These are phyloP conservation scores for Polymixis lichenea DNA, from an alignment of 2,888 invertebrate genomes.

Conservation along the genomic window DNA sequence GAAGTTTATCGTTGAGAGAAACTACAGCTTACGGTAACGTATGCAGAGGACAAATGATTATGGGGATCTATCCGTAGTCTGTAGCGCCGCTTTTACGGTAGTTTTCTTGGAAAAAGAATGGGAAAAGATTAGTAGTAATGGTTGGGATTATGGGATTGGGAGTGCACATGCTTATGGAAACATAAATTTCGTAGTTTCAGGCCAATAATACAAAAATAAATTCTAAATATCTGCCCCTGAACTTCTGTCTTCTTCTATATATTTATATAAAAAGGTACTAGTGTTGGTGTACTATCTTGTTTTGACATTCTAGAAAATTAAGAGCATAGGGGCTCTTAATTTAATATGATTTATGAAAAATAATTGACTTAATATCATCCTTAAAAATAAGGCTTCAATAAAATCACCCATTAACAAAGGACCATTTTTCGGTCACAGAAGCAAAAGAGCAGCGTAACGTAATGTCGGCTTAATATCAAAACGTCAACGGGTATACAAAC, in stretches of 20 bases:
- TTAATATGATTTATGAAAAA: background rate
- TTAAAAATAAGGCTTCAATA: background rate
- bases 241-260: background rate
- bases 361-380: too few relatives aligned
- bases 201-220: background rate
- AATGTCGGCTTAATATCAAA: conserved; percentile 61
- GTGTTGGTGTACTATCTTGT: background rate
- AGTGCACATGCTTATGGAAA: conserved; percentile 18
- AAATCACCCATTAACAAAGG: background rate
- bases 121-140: conserved; percentile 41
- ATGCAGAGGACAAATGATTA: conserved; percentile 60
- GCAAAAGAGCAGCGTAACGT: conserved; percentile 39
- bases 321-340: background rate
- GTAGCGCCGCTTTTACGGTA: conserved; percentile 25
- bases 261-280: too few relatives aligned
- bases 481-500: conserved; percentile 48
- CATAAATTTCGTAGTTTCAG: conserved; percentile 7
- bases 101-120: conserved; percentile 52
- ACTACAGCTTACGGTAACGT: conserved; percentile 59
- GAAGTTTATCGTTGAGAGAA: conserved; percentile 59
- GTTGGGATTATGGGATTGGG: conserved; percentile 24
- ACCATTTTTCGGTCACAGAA: conserved; percentile 16
- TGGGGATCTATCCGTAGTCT: conserved; percentile 45
- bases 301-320: background rate
- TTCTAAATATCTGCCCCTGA: background rate